A percentile compares a stretch with the other conserved stretches of the same genome.
phyloP scores from a whole-genome alignment of 1,140 invertebrate genomes.

The Cylas formicarius region DNA sequence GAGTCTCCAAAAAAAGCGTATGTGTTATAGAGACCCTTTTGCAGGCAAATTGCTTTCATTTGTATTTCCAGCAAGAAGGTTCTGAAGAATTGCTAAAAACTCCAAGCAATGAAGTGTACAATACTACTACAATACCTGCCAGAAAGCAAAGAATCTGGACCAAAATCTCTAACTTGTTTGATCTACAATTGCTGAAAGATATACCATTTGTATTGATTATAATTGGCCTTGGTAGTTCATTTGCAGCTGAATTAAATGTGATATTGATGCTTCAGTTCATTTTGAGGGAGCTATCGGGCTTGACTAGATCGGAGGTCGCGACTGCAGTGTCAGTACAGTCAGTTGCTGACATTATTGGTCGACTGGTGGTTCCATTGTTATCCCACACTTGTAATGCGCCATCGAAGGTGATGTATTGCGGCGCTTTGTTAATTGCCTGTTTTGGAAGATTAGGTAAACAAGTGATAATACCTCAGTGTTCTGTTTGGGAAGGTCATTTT shows the following conservation, averaged over 20 bases:
- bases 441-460: slow-evolving; percentile 38
- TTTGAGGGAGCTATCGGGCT: slow-evolving; percentile 34
- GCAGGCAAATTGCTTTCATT: neutral
- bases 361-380: slow-evolving; percentile 39
- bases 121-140: slow-evolving; percentile 23
- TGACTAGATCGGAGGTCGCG: slow-evolving; percentile 35
- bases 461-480: slow-evolving; percentile 1
- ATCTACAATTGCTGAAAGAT: slow-evolving; percentile 43
- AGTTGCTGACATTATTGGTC: slow-evolving; percentile 36
- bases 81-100: slow-evolving; percentile 8
- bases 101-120: slow-evolving; percentile 20
- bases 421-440: slow-evolving; percentile 37
- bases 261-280: slow-evolving; percentile 41
- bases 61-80: slow-evolving; percentile 3
- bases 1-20: neutral
- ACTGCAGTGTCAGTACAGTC: slow-evolving; percentile 39
- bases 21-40: neutral
- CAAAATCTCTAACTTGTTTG: slow-evolving; percentile 39
- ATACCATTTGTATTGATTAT: slow-evolving; percentile 41
- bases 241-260: slow-evolving; percentile 43
- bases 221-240: slow-evolving; percentile 42
- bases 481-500: neutral
- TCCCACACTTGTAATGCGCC: slow-evolving; percentile 34
- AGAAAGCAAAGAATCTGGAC: slow-evolving; percentile 16
- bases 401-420: slow-evolving; percentile 38